These are phyloP conservation scores for Oscheius sp. DNA, from an alignment of 2,888 invertebrate species.

Conservation along the genomic window DNA sequence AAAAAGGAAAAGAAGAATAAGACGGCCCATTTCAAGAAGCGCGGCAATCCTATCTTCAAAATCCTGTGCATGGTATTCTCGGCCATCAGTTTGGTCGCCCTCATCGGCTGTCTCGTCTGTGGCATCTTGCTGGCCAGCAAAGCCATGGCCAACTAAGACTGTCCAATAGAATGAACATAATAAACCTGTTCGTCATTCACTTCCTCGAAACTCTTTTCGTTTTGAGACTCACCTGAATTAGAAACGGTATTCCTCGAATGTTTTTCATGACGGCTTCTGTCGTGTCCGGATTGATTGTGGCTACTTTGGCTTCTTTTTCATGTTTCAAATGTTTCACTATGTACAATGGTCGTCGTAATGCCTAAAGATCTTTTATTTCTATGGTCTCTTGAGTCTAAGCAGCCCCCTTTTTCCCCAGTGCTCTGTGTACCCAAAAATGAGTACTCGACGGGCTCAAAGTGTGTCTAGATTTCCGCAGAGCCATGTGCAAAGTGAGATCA, in stretches of 20 bases:
- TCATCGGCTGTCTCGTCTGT: constrained; percentile 5
- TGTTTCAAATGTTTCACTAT: constrained; percentile 39
- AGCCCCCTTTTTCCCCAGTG: background rate
- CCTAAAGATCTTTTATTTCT: constrained; percentile 26
- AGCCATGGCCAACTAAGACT: no score
- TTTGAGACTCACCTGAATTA: constrained; percentile 61
- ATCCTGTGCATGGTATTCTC: constrained; percentile 24
- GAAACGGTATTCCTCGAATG: constrained; percentile 68
- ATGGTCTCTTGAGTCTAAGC: background rate
- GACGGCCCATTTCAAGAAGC: constrained; percentile 30
- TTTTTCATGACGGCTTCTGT: constrained; percentile 68
- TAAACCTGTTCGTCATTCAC: background rate
- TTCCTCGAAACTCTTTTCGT: no score
- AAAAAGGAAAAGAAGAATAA: constrained; percentile 14
- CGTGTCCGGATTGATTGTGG: constrained; percentile 59
- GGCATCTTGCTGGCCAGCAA: no score
- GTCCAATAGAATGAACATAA: background rate
- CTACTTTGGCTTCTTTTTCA: constrained; percentile 43
- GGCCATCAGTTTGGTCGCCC: background rate
- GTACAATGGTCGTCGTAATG: constrained; percentile 24
- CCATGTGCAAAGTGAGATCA: constrained; percentile 32
- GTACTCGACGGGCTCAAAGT: no score
- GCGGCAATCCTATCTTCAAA: constrained; percentile 29
- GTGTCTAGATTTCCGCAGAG: constrained; percentile 3
- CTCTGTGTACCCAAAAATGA: background rate